Percentiles rank a stretch among this genome's conserved stretches.
These are phyloP conservation scores for Paralinhomoeus sp. DNA, from an alignment of 2,888 invertebrate genomes.

Conservation along the genomic window DNA sequence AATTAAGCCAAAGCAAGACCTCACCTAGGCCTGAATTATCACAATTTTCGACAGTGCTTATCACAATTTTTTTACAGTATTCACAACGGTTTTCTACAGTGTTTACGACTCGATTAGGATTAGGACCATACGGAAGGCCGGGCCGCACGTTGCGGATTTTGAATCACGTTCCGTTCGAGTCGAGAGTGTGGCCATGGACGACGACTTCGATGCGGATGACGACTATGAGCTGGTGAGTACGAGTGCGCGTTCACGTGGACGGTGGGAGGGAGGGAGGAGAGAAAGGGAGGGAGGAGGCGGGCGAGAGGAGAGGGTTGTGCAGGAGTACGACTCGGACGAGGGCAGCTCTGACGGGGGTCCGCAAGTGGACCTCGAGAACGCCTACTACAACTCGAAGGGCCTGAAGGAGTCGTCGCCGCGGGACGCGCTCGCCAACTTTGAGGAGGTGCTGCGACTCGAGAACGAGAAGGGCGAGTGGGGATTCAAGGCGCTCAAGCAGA, in stretches of 20 bases:
- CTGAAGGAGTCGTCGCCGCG: slow-evolving; percentile 65
- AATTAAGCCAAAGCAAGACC: too few species aligned
- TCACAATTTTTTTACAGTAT: too few species aligned
- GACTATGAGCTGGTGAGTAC: slow-evolving; percentile 21
- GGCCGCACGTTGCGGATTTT: too few species aligned
- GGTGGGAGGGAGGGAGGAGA: background rate
- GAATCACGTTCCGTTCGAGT: too few species aligned
- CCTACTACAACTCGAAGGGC: slow-evolving; percentile 96
- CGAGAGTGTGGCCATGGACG: too few species aligned
- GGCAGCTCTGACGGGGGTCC: slow-evolving; percentile 97
- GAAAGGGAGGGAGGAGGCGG: too few species aligned
- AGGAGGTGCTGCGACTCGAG: slow-evolving; percentile 70
- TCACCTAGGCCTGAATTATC: too few species aligned
- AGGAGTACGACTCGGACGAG: slow-evolving; percentile 93
- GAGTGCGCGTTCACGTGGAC: background rate
- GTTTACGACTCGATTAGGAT: too few species aligned
- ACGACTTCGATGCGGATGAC: slow-evolving; percentile 14
- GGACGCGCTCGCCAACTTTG: slow-evolving; percentile 1
- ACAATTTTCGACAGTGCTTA: too few species aligned
- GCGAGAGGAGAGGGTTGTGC: slow-evolving; percentile 2
- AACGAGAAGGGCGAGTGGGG: slow-evolving; percentile 99
- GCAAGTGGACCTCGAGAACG: slow-evolving; percentile 95
- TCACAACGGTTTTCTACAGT: too few species aligned
- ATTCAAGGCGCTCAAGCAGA: slow-evolving; percentile 95
- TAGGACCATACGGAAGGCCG: too few species aligned